A percentile compares a stretch with the other conserved stretches of the same genome.
Conservation (phyloP, 2,113 vertebrate species). For the Sorex fumeus region DNA sequence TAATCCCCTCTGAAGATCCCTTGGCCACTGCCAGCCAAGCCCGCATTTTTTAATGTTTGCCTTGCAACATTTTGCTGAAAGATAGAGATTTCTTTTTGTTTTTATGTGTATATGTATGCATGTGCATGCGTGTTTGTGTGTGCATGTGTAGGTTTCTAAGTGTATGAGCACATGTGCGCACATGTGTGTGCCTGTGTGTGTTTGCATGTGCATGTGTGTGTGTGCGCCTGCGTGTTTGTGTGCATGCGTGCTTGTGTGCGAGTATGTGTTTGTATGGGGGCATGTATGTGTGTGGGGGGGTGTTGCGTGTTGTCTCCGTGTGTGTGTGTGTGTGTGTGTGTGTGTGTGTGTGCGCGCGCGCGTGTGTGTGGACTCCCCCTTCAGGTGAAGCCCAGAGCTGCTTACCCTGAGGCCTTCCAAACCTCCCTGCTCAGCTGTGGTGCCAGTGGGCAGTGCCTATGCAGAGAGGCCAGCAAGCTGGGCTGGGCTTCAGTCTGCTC, state of each 20-base stretch:
- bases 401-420: slow-evolving; percentile 84
- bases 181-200: slow-evolving; percentile 18
- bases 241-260: too few relatives aligned
- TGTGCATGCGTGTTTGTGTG: not conserved
- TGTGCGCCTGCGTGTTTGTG: slow-evolving; percentile 1
- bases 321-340: slow-evolving; percentile 91
- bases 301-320: slow-evolving; percentile 64
- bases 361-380: slow-evolving; percentile 87
- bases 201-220: not conserved
- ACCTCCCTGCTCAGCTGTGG: slow-evolving; percentile 54
- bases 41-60: slow-evolving; percentile 76
- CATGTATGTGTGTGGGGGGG: too few relatives aligned
- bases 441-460: not conserved
- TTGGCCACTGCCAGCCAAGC: slow-evolving; percentile 37
- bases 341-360: slow-evolving; percentile 91
- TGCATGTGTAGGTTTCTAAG: too few relatives aligned
- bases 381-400: slow-evolving; percentile 71
- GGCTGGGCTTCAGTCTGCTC: not conserved
- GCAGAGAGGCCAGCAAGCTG: slow-evolving; percentile 24
- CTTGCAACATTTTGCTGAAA: slow-evolving; percentile 72
- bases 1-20: slow-evolving; percentile 50
- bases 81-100: slow-evolving; percentile 84
- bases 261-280: too few relatives aligned
- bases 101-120: slow-evolving; percentile 56
- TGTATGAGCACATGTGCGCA: not conserved